phyloP scores from a whole-genome alignment of 2,797 vertebrate genomes.

The Gambusia yucatana region DNA sequence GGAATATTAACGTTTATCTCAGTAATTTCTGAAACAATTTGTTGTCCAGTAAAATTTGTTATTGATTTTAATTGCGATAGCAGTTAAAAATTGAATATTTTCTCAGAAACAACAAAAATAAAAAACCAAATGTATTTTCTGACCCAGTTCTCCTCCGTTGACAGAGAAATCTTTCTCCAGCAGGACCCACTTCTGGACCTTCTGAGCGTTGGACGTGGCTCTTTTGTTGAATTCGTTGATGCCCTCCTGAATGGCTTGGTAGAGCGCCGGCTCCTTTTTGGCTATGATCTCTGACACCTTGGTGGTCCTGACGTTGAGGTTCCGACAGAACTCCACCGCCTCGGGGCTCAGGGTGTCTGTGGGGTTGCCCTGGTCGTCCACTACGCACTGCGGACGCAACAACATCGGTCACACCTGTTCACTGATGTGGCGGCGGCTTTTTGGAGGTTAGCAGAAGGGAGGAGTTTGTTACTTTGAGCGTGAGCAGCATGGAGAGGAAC shows the following conservation, averaged over 20 bases:
- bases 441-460: background rate
- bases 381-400: slow-evolving; percentile 67
- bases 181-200: slow-evolving; percentile 65
- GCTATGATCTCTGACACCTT: slow-evolving; percentile 76
- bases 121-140: slow-evolving; percentile 22
- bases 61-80: background rate
- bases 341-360: slow-evolving; percentile 77
- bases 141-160: slow-evolving; percentile 75
- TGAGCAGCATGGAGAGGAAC: slow-evolving; percentile 85
- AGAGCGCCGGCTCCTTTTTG: slow-evolving; percentile 76
- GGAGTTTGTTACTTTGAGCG: slow-evolving; percentile 78
- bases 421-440: background rate
- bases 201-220: slow-evolving; percentile 80
- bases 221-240: slow-evolving; percentile 75
- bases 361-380: slow-evolving; percentile 77
- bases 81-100: background rate
- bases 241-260: slow-evolving; percentile 80
- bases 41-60: too few relatives aligned
- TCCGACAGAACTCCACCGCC: slow-evolving; percentile 69
- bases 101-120: background rate
- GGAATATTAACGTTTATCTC: background rate
- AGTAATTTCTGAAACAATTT: too few relatives aligned
- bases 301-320: slow-evolving; percentile 50
- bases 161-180: slow-evolving; percentile 69
- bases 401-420: background rate